phyloP scores from a whole-genome alignment of 2,797 vertebrate genomes.

The Sebastes paucispinis region DNA sequence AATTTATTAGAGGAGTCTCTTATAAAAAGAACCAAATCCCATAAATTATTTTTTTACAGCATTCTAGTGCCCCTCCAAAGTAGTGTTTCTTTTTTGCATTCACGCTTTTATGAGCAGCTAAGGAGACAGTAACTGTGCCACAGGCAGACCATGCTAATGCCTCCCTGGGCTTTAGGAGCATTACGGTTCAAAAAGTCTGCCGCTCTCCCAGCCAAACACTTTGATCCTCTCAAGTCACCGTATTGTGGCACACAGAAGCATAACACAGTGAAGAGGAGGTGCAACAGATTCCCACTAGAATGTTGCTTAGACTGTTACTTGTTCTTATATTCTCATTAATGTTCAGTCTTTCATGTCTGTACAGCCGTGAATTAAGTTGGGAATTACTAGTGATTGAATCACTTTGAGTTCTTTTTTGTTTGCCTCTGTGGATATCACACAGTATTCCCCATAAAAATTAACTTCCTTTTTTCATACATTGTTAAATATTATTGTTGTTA shows the following conservation, averaged over 20 bases:
- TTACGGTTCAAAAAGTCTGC: slow-evolving; percentile 61
- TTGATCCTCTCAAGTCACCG: slow-evolving; percentile 61
- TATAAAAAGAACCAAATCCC: slow-evolving; percentile 25
- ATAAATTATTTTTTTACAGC: slow-evolving; percentile 40
- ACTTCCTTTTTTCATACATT: background rate
- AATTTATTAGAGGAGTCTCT: slow-evolving; percentile 30
- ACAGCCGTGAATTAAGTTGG: background rate
- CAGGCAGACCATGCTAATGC: slow-evolving; percentile 66
- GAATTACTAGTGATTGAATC: background rate
- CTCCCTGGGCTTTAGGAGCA: slow-evolving; percentile 58
- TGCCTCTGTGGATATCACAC: background rate
- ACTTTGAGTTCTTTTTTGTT: background rate
- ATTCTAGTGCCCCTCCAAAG: slow-evolving; percentile 42
- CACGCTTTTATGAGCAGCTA: slow-evolving; percentile 64
- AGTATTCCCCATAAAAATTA: background rate
- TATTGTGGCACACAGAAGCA: slow-evolving; percentile 35
- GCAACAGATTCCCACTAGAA: slow-evolving; percentile 24
- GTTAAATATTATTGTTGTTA: background rate
- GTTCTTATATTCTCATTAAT: background rate
- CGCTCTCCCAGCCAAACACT: slow-evolving; percentile 56
- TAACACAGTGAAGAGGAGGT: slow-evolving; percentile 34
- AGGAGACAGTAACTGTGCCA: slow-evolving; percentile 63
- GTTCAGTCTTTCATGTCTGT: background rate
- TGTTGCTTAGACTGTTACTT: slow-evolving; percentile 7
- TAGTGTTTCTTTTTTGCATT: slow-evolving; percentile 51